Evolutionary conservation across 1,140 invertebrate genomes (phyloP), one percentile per base, ranked within the genome.

Genomic region (Heliconius nattereri): DNA sequence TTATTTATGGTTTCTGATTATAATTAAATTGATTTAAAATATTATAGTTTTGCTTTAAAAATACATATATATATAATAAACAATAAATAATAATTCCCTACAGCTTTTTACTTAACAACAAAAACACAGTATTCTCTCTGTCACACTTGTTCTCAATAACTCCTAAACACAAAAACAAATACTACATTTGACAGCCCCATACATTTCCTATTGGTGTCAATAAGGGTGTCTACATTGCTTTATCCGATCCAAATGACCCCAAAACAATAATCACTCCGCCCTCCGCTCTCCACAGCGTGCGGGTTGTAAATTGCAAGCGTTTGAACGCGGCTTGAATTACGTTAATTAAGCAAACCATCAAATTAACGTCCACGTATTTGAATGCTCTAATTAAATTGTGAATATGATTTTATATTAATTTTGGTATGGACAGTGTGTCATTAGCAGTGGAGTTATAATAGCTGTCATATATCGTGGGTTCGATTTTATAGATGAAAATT

Each of bases 221-320:
- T 88, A 90, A 26, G 60, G 60, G 60, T 66, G 60, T 66, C 60
- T 76, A 72, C 78, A 66, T 66, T 16, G 60, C 60, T 66, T 16
- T 66, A 23, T 66, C 86, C 89, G 77, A 82, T 85, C 83, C 85
- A 93, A 93, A 92, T 94, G 92, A 93, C 91, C 92, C 91, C 88
- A 87, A 89, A 45, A 90, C 90, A 90, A 90, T 91, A 90, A 93
- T 93, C 87, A 93, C 83, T 83, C 85, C 87, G 85, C 23, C 23
- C 60, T 66, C 60, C 54, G 89, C 79, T 93, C 93, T 93, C 91
- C 91, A 92, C 89, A 88, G 80, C 84, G 92, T 94, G 93, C 92
- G 92, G 92, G 92, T 88, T 92, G 89, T 92, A 91, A 94, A 93
- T 93, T 90, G 87, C 90, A 87, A 66, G 60, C 60, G 90, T 90